A percentile compares a stretch with the other conserved stretches of the same genome.
Conservation (phyloP, 1,140 invertebrate genomes). For the Bombyx mori region ASM3026992v2 NC_085118.1:14250501-14251000, state of each 20-base stretch:
- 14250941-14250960: no score
- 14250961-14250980: no score
- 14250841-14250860: slow-evolving; percentile 73
- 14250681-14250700: slow-evolving; percentile 5
- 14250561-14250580: no score
- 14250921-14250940: slow-evolving; percentile 90
- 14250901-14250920: slow-evolving; percentile 97
- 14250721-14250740: slow-evolving; percentile 54
- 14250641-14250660: not conserved
- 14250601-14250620: not conserved
- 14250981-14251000: no score
- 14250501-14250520: no score
- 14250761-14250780: slow-evolving; percentile 57
- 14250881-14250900: slow-evolving; percentile 91
- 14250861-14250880: slow-evolving; percentile 91
- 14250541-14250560: no score
- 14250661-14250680: slow-evolving; percentile 1
- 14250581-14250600: not conserved
- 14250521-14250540: no score
- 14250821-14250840: slow-evolving; percentile 67
- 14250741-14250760: slow-evolving; percentile 46
- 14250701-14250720: slow-evolving; percentile 35
- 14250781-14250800: slow-evolving; percentile 55
- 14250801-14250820: slow-evolving; percentile 56
- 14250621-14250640: no score